Evolutionary conservation across 2,888 invertebrate genomes (phyloP).

Genomic region (Lasioglossum figueresi): DNA sequence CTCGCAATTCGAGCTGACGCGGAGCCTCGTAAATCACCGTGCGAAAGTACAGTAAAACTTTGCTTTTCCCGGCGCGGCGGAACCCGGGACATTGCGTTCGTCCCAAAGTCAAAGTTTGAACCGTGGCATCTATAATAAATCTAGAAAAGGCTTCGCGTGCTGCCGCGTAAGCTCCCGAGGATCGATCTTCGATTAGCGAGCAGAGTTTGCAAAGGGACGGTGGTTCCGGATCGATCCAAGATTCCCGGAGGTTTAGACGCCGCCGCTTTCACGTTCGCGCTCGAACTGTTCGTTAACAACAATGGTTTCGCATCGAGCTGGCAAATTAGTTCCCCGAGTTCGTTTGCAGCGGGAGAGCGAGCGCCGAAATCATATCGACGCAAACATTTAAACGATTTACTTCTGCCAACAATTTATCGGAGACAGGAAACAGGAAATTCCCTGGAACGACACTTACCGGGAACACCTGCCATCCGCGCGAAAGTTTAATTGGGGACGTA

Average conservation of each 20-base stretch:
- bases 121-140: neutral
- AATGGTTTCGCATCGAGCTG: neutral
- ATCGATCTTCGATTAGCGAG: neutral
- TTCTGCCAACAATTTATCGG: slow-evolving; percentile 26
- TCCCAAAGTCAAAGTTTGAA: neutral
- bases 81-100: neutral
- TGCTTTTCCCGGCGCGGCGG: neutral
- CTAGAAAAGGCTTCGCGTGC: neutral
- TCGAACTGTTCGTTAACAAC: neutral
- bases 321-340: slow-evolving; percentile 51
- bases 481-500: slow-evolving; percentile 47
- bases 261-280: neutral
- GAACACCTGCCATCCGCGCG: slow-evolving; percentile 17
- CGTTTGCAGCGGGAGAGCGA: neutral
- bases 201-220: neutral
- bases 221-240: neutral
- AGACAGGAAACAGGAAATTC: slow-evolving; percentile 31
- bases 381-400: slow-evolving; percentile 30
- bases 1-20: neutral
- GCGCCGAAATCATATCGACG: neutral
- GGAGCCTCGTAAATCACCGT: neutral
- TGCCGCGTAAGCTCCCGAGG: neutral
- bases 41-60: neutral
- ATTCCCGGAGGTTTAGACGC: neutral
- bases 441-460: slow-evolving; percentile 18